A percentile compares a stretch with the other conserved stretches of the same genome.
These are phyloP conservation scores for Clarias pachynema DNA, from an alignment of 2,797 vertebrate genomes.

Conservation along the genomic window DNA sequence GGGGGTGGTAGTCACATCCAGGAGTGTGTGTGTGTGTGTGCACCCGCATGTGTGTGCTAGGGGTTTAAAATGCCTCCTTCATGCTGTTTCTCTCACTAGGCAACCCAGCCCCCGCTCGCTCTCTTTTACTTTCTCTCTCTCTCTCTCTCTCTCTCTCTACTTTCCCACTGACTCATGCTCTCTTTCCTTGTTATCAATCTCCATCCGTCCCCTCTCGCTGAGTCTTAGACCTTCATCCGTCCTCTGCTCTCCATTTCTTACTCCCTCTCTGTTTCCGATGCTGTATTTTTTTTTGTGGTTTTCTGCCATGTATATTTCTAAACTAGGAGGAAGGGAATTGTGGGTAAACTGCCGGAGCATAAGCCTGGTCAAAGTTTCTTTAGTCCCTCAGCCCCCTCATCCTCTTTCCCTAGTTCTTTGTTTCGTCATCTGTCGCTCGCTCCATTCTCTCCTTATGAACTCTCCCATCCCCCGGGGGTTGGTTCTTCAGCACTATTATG, in stretches of 20 bases:
- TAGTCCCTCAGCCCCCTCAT: slow-evolving; percentile 43
- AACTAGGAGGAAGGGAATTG: slow-evolving; percentile 36
- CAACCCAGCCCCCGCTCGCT: slow-evolving; percentile 66
- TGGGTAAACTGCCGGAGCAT: slow-evolving; percentile 57
- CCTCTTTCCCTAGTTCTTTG: slow-evolving; percentile 69
- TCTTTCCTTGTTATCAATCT: slow-evolving; percentile 59
- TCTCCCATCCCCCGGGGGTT: slow-evolving; percentile 51
- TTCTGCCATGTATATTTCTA: slow-evolving; percentile 28
- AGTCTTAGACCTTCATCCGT: slow-evolving; percentile 47
- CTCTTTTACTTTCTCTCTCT: slow-evolving; percentile 64
- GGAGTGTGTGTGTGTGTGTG: slow-evolving; percentile 53
- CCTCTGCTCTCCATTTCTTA: slow-evolving; percentile 50
- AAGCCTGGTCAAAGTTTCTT: slow-evolving; percentile 67
- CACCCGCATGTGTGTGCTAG: slow-evolving; percentile 30
- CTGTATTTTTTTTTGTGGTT: slow-evolving; percentile 31
- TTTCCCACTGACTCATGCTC: slow-evolving; percentile 66
- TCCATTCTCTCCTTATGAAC: slow-evolving; percentile 65
- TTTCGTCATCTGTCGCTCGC: slow-evolving; percentile 78
- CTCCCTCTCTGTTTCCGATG: slow-evolving; percentile 64
- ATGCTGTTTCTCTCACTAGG: slow-evolving; percentile 70
- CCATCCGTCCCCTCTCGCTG: slow-evolving; percentile 36
- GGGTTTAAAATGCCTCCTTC: slow-evolving; percentile 77
- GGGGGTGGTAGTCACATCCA: slow-evolving; percentile 74
- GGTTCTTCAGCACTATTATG: slow-evolving; percentile 55
- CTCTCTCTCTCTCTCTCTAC: slow-evolving; percentile 64